A percentile compares a stretch with the other conserved stretches of the same genome.
Evolutionary conservation across 2,113 vertebrate genomes (phyloP).

Genomic region (Dissostichus mawsoni): DNA sequence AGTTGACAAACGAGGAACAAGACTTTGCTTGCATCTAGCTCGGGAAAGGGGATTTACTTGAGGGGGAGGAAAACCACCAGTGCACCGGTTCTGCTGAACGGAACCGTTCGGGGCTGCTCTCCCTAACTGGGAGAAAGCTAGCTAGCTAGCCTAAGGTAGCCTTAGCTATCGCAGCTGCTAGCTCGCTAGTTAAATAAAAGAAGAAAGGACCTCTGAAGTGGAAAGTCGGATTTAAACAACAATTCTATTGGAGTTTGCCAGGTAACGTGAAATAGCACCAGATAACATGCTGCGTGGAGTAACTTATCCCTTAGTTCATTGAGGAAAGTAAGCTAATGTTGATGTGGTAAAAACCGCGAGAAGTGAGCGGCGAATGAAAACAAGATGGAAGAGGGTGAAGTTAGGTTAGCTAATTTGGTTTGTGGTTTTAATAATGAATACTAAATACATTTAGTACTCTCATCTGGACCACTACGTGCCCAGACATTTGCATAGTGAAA

Average conservation of each 20-base stretch:
- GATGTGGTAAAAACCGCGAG: constrained; percentile 78
- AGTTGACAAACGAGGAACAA: constrained; percentile 48
- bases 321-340: constrained; percentile 61
- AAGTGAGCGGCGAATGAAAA: constrained; percentile 80
- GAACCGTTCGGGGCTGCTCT: constrained; percentile 70
- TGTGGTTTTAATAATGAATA: constrained; percentile 45
- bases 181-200: constrained; percentile 62
- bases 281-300: neutral
- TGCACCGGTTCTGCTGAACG: constrained; percentile 36
- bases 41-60: constrained; percentile 34
- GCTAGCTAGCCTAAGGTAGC: constrained; percentile 67
- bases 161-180: constrained; percentile 74
- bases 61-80: constrained; percentile 31
- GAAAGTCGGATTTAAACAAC: constrained; percentile 53
- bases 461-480: neutral
- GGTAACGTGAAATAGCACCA: constrained; percentile 39
- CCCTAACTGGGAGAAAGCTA: constrained; percentile 76
- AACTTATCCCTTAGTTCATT: neutral
- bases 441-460: neutral
- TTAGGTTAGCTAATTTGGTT: constrained; percentile 63
- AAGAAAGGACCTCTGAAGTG: constrained; percentile 67
- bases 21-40: constrained; percentile 27
- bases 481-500: constrained; percentile 19
- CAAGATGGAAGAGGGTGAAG: constrained; percentile 79
- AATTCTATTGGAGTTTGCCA: constrained; percentile 50